Conservation (phyloP, 2,888 invertebrate genomes). For the Esperia sulphurella region DNA sequence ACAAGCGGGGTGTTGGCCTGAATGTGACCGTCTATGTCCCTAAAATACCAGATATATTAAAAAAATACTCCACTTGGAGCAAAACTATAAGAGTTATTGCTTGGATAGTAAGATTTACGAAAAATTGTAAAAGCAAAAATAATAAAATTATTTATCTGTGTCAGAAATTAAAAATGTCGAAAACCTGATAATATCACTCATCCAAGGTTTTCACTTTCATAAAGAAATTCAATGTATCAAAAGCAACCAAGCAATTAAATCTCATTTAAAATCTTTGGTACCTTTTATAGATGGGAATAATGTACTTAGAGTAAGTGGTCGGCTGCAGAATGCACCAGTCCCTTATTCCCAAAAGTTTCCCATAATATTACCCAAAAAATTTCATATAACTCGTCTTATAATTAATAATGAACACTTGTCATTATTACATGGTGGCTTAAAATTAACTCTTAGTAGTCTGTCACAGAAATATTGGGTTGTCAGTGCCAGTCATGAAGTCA, state of each 20-base stretch:
- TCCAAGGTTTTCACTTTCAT: too few species aligned
- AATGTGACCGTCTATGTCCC: too few species aligned
- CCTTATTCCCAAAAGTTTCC: constrained; percentile 4
- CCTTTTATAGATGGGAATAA: neutral
- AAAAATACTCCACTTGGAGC: too few species aligned
- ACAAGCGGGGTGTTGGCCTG: too few species aligned
- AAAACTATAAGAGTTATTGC: too few species aligned
- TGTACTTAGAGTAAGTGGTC: neutral
- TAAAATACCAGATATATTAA: too few species aligned
- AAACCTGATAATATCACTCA: too few species aligned
- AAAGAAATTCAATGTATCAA: neutral
- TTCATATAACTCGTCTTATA: constrained; percentile 6
- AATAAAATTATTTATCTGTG: too few species aligned
- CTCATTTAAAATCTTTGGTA: neutral
- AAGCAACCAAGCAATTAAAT: neutral
- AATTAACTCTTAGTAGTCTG: constrained; percentile 5
- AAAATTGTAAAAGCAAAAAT: too few species aligned
- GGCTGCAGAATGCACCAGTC: neutral
- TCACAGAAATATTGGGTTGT: constrained; percentile 6
- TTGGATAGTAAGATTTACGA: too few species aligned
- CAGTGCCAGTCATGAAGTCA: constrained; percentile 8
- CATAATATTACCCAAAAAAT: constrained; percentile 8
- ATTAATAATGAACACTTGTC: constrained; percentile 8
- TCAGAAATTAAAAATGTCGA: too few species aligned
- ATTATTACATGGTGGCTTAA: constrained; percentile 7